A percentile compares a stretch with the other conserved stretches of the same genome.
phyloP scores from a whole-genome alignment of 2,113 vertebrate genomes.

The Dolichallabes microphthalmus region DNA sequence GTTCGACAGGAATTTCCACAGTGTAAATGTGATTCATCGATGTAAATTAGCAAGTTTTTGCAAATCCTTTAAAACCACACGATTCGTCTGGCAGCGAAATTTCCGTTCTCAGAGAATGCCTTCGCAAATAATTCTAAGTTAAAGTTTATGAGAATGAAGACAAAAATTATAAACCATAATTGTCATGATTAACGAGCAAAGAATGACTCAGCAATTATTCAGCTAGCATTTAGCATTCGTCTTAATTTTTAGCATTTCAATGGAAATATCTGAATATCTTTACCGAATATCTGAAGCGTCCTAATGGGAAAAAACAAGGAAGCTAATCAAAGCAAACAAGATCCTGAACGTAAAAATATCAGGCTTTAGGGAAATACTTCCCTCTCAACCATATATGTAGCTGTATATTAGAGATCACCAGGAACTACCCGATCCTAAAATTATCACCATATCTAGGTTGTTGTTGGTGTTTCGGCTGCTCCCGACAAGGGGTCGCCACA shows the following conservation, averaged over 20 bases:
- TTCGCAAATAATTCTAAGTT: neutral
- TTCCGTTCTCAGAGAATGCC: neutral
- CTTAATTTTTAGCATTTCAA: neutral
- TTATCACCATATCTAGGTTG: no score
- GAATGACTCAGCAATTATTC: slow-evolving; percentile 15
- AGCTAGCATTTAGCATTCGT: neutral
- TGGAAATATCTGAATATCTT: neutral
- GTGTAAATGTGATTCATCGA: neutral
- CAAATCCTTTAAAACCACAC: neutral
- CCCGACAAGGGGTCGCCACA: no score
- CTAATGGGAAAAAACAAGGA: neutral
- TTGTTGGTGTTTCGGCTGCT: no score
- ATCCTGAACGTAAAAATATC: neutral
- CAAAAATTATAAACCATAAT: neutral
- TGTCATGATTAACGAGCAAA: slow-evolving; percentile 8
- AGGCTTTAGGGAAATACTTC: neutral
- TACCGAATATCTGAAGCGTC: neutral
- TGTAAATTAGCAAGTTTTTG: neutral
- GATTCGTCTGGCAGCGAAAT: neutral
- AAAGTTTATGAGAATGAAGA: neutral
- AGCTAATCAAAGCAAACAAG: neutral
- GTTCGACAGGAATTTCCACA: neutral
- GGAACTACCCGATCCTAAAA: no score
- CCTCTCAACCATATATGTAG: no score
- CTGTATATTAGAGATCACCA: no score